Evolutionary conservation across 2,888 invertebrate species (phyloP).

Genomic region (Nephrotoma guestfalica): DNA sequence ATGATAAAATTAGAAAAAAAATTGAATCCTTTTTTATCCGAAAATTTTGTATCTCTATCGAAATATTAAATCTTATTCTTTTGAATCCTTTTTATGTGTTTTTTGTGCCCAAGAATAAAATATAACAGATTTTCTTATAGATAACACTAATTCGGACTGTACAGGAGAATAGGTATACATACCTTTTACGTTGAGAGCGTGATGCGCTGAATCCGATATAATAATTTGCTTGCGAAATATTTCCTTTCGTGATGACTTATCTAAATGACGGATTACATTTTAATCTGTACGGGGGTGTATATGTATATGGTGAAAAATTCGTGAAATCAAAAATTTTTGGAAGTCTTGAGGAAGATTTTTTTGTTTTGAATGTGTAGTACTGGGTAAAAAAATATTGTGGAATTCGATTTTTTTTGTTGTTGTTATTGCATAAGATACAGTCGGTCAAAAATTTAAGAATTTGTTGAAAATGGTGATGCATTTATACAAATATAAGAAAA

Average conservation of each 20-base stretch:
- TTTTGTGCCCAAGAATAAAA: not conserved
- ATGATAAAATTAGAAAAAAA: not conserved
- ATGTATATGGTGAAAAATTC: too few species aligned
- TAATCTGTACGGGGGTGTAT: not conserved
- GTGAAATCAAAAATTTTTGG: too few species aligned
- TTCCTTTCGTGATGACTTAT: not conserved
- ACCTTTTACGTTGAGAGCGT: not conserved
- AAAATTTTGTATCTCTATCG: not conserved
- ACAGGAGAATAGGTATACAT: not conserved
- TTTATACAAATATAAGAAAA: too few species aligned
- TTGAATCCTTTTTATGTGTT: not conserved
- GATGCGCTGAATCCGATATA: not conserved
- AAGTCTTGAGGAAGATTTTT: too few species aligned
- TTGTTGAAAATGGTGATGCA: too few species aligned
- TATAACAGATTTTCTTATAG: not conserved
- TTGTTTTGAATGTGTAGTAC: too few species aligned
- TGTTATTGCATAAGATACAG: too few species aligned
- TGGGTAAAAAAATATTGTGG: too few species aligned
- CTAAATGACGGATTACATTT: not conserved
- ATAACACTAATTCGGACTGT: not conserved
- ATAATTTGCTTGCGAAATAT: not conserved
- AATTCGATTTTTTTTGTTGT: too few species aligned
- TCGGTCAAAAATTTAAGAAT: too few species aligned
- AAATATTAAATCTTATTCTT: not conserved
- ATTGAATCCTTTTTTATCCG: not conserved